A percentile compares a stretch with the other conserved stretches of the same genome.
Conservation (phyloP, 1,140 invertebrate species). For the Protaetia brevitarsis region DNA sequence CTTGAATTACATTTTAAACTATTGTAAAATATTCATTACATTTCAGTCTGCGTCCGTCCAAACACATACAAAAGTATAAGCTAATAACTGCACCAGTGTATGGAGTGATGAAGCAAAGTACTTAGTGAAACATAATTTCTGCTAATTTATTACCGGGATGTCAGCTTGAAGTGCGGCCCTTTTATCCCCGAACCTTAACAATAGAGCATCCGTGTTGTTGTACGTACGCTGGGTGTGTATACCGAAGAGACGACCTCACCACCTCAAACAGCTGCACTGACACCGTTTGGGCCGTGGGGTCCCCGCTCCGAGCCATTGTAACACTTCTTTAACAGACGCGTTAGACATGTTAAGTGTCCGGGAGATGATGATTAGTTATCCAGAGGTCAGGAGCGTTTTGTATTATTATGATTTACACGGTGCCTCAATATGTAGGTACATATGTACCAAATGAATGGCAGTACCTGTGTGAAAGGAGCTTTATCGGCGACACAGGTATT, state of each 20-base stretch:
- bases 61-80: too few species aligned
- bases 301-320: slow-evolving; percentile 14
- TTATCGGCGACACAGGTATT: slow-evolving; percentile 1
- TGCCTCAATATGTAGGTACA: not conserved
- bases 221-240: not conserved
- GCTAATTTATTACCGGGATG: slow-evolving; percentile 20
- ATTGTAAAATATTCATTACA: too few species aligned
- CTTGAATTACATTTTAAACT: too few species aligned
- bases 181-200: slow-evolving; percentile 6
- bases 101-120: not conserved
- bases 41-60: too few species aligned
- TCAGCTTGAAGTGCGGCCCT: slow-evolving; percentile 19
- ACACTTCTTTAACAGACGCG: slow-evolving; percentile 18
- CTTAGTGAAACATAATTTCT: slow-evolving; percentile 22
- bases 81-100: too few species aligned
- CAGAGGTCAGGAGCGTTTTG: slow-evolving; percentile 5
- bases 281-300: not conserved
- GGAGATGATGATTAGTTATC: slow-evolving; percentile 18
- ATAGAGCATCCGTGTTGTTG: slow-evolving; percentile 8
- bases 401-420: slow-evolving; percentile 19
- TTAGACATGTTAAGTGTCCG: slow-evolving; percentile 22
- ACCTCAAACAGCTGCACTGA: slow-evolving; percentile 15
- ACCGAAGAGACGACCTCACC: not conserved
- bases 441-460: not conserved
- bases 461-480: not conserved